Conservation (phyloP, 2,797 vertebrate species). For the Syncerus caffer region DNA sequence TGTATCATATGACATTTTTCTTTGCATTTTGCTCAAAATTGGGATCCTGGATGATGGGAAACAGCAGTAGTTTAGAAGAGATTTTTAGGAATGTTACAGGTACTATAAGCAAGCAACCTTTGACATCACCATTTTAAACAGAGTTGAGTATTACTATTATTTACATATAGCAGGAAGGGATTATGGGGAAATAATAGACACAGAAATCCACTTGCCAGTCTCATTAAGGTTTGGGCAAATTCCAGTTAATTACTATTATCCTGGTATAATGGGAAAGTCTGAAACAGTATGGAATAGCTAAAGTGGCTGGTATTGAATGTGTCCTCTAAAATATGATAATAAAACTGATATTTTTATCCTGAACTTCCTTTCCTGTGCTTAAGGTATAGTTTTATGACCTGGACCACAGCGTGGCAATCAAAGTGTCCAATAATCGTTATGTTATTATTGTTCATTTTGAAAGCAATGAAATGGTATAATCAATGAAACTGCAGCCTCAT, state of each 20-base stretch:
- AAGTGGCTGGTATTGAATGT: constrained; percentile 30
- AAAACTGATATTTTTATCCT: constrained; percentile 41
- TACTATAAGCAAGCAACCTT: background rate
- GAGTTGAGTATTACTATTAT: background rate
- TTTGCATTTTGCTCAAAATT: background rate
- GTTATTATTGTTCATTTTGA: constrained; percentile 54
- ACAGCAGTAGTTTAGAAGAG: background rate
- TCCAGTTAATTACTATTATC: constrained; percentile 1
- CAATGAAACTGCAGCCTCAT: constrained; percentile 29
- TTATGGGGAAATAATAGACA: background rate
- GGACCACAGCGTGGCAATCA: background rate
- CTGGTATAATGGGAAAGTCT: background rate
- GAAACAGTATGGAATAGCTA: background rate
- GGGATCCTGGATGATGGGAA: background rate
- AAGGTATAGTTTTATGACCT: constrained; percentile 54
- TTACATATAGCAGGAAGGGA: background rate
- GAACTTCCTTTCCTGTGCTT: constrained; percentile 49
- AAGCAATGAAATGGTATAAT: constrained; percentile 50
- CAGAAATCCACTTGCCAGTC: background rate
- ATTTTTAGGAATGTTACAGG: background rate
- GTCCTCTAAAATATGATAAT: constrained; percentile 26
- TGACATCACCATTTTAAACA: background rate
- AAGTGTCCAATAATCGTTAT: constrained; percentile 54
- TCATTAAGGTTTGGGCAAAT: background rate
- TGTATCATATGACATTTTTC: background rate